Evolutionary conservation across 1,140 invertebrate species (phyloP).

Genomic region (Vanessa atalanta): DNA sequence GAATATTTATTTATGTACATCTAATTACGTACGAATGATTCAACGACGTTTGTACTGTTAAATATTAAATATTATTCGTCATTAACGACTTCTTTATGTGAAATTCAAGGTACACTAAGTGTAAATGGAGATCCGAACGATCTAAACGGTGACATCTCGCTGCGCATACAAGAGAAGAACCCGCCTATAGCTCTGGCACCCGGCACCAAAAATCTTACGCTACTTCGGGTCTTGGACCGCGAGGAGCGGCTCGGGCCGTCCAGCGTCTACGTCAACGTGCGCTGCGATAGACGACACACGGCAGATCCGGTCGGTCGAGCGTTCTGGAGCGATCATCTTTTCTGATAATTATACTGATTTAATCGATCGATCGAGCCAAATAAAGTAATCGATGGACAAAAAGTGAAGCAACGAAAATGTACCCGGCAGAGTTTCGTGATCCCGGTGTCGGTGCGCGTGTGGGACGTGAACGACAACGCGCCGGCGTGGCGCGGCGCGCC

Average conservation of each 20-base stretch:
- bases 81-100: neutral
- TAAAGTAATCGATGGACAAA: too few species aligned
- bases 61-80: neutral
- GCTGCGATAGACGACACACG: conserved; percentile 89
- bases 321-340: neutral
- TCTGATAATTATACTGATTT: too few species aligned
- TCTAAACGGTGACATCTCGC: conserved; percentile 87
- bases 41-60: neutral
- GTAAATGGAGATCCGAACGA: conserved; percentile 90
- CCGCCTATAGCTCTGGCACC: conserved; percentile 88
- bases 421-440: conserved; percentile 88
- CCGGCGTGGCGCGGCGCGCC: conserved; percentile 91
- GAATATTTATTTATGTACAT: too few species aligned
- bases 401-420: too few species aligned
- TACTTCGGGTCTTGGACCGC: conserved; percentile 90
- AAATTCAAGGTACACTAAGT: conserved; percentile 82
- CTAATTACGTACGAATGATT: neutral
- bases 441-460: conserved; percentile 94
- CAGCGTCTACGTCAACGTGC: conserved; percentile 91
- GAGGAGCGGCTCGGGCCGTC: conserved; percentile 91
- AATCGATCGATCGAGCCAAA: too few species aligned
- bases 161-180: conserved; percentile 88
- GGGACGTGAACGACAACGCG: conserved; percentile 95
- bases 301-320: conserved; percentile 85
- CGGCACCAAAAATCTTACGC: conserved; percentile 90